Conservation (phyloP, 2,113 vertebrate species). For the Amazona vittata region DNA sequence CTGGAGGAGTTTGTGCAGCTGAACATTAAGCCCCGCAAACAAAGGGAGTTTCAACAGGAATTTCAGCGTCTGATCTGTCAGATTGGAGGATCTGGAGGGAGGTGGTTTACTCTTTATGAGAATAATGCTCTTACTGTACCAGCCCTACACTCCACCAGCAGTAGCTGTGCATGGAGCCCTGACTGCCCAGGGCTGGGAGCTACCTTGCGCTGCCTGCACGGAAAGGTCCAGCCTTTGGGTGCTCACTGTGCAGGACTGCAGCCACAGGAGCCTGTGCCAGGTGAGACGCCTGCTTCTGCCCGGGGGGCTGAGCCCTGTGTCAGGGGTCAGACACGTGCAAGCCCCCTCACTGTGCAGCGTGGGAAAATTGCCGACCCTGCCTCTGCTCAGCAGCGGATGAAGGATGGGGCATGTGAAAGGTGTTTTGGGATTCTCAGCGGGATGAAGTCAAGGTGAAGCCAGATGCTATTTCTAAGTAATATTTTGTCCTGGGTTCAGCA, state of each 20-base stretch:
- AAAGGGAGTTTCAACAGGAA: not conserved
- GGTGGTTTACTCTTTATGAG: not conserved
- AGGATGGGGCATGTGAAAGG: not conserved
- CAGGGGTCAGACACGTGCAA: rapidly evolving
- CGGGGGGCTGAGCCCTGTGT: not conserved
- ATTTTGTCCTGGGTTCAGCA: too few relatives aligned
- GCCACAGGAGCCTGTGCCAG: not conserved
- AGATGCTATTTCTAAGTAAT: not conserved
- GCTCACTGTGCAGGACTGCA: too few relatives aligned
- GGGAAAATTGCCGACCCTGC: not conserved
- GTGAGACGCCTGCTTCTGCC: not conserved
- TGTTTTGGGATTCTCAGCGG: not conserved
- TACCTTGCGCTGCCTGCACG: not conserved
- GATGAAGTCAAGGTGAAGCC: not conserved
- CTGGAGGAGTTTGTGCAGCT: not conserved
- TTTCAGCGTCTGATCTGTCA: not conserved
- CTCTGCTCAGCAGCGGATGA: rapidly evolving
- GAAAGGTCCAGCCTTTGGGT: not conserved
- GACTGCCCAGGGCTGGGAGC: not conserved
- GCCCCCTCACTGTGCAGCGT: rapidly evolving
- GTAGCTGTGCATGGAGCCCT: not conserved
- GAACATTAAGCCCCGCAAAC: not conserved
- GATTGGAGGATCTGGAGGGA: not conserved
- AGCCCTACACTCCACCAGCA: rapidly evolving
- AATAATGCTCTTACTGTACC: not conserved